A percentile compares a stretch with the other conserved stretches of the same genome.
Conservation (phyloP, 1,140 invertebrate species). For the Charaxes varanes region DNA sequence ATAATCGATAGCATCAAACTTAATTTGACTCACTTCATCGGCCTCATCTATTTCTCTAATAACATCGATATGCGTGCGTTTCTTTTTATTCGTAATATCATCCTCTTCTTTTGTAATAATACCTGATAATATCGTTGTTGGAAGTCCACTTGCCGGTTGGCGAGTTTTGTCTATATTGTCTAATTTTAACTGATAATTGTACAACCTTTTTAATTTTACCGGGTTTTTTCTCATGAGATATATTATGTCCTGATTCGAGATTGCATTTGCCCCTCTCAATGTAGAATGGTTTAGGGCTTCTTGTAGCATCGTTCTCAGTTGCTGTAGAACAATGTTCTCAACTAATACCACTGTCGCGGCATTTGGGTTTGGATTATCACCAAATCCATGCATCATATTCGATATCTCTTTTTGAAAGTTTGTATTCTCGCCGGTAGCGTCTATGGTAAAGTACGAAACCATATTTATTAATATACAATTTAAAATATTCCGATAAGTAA, state of each 20-base stretch:
- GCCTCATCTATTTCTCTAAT: constrained; percentile 75
- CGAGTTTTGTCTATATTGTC: constrained; percentile 52
- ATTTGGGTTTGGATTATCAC: constrained; percentile 80
- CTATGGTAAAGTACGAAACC: constrained; percentile 56
- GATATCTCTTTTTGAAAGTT: constrained; percentile 78
- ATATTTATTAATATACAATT: constrained; percentile 17
- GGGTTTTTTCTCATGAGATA: constrained; percentile 79
- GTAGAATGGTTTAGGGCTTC: constrained; percentile 74
- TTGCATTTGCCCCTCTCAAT: constrained; percentile 61
- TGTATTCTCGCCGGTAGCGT: constrained; percentile 40
- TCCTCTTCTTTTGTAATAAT: constrained; percentile 50
- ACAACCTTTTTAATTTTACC: constrained; percentile 50
- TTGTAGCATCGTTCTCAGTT: constrained; percentile 75
- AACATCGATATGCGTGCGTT: constrained; percentile 58
- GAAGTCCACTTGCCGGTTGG: constrained; percentile 15
- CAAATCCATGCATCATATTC: constrained; percentile 83
- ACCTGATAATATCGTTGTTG: constrained; percentile 27
- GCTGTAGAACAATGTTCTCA: constrained; percentile 79
- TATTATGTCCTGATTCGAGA: constrained; percentile 76
- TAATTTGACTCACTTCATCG: constrained; percentile 73
- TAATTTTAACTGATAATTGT: constrained; percentile 56
- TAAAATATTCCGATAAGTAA: neutral
- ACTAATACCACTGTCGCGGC: constrained; percentile 79
- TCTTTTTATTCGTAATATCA: constrained; percentile 39
- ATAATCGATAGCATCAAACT: constrained; percentile 71